Conservation (phyloP, 2,888 invertebrate species). For the Tenthredo livida region DNA sequence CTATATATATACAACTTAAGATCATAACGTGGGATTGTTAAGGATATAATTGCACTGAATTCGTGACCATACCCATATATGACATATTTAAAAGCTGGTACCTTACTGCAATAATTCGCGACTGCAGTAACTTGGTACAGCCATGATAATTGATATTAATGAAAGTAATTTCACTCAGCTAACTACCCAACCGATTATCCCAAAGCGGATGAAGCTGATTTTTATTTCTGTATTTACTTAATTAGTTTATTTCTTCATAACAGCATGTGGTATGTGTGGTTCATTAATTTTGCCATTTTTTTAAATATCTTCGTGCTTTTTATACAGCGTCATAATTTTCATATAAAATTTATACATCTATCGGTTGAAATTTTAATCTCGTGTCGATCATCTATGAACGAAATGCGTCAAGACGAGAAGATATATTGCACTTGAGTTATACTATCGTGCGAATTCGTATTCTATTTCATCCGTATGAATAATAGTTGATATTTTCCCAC, state of each 20-base stretch:
- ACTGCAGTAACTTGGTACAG: not conserved
- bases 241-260: not conserved
- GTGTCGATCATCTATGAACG: not conserved
- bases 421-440: not conserved
- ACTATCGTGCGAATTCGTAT: not conserved
- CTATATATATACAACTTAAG: not conserved
- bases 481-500: not conserved
- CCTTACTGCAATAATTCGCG: not conserved
- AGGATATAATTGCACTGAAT: not conserved
- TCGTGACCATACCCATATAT: not conserved
- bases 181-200: slow-evolving; percentile 16
- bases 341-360: not conserved
- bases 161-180: slow-evolving; percentile 37
- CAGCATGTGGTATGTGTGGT: not conserved
- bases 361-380: not conserved
- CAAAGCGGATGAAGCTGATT: not conserved
- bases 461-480: not conserved
- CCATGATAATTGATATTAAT: slow-evolving; percentile 46
- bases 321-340: not conserved
- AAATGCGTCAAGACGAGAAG: too few species aligned
- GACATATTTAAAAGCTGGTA: not conserved
- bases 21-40: not conserved
- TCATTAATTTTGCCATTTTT: not conserved
- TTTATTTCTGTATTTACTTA: not conserved
- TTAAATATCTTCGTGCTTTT: not conserved